Conservation (phyloP, 2,888 invertebrate genomes). For the Hartigia nigra region DNA sequence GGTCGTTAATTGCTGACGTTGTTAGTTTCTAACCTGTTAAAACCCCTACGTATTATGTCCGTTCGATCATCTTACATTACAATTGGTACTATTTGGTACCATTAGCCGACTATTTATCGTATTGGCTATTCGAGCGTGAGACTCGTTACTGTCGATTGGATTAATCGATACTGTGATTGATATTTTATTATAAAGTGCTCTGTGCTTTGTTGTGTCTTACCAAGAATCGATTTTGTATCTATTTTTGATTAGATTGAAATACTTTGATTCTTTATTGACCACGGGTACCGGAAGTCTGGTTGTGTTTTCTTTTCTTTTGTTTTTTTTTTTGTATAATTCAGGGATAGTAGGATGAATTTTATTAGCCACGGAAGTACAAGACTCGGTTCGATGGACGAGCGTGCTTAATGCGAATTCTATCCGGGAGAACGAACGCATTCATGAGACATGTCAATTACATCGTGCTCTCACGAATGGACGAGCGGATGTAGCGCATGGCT, state of each 20-base stretch:
- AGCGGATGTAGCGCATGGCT: slow-evolving; percentile 26
- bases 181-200: background rate
- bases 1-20: background rate
- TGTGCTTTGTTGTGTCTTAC: background rate
- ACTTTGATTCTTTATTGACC: background rate
- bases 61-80: background rate
- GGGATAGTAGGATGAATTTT: background rate
- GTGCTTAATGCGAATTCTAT: slow-evolving; percentile 56
- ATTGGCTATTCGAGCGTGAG: too few species aligned
- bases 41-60: background rate
- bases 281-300: background rate
- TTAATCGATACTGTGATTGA: background rate
- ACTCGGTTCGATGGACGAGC: slow-evolving; percentile 44
- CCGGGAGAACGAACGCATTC: slow-evolving; percentile 56
- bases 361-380: slow-evolving; percentile 3
- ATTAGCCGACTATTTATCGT: background rate
- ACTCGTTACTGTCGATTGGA: background rate
- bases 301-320: background rate
- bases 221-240: background rate
- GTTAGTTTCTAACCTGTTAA: background rate
- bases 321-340: background rate
- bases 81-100: background rate
- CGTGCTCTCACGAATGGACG: slow-evolving; percentile 38
- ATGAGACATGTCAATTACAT: slow-evolving; percentile 57
- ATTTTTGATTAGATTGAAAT: background rate